Percentiles rank a stretch among this genome's conserved stretches.
These are phyloP conservation scores for Chunga burmeisteri DNA, from an alignment of 2,113 vertebrate species.

Conservation along the genomic window DNA sequence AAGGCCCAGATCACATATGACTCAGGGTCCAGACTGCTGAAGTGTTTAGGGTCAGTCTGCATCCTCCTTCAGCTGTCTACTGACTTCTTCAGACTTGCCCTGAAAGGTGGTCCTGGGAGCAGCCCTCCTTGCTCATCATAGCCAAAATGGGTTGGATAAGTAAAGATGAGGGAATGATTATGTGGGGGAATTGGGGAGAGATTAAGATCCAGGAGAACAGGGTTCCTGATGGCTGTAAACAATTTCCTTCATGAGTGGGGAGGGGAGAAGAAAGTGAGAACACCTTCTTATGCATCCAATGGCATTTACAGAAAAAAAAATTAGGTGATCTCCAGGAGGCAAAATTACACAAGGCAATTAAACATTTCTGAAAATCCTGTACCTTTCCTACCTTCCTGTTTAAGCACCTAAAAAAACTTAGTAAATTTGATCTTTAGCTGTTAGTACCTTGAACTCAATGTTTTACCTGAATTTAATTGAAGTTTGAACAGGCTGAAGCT, in stretches of 20 bases:
- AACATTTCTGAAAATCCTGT: background rate
- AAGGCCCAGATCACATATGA: fast-evolving
- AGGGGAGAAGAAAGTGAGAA: background rate
- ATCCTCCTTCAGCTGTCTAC: background rate
- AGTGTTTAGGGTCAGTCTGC: background rate
- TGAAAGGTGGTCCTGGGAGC: background rate
- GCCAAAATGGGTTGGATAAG: background rate
- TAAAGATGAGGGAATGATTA: background rate
- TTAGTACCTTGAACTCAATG: background rate
- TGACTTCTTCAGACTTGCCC: background rate
- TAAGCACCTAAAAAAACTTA: background rate
- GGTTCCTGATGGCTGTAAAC: background rate
- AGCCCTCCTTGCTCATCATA: background rate
- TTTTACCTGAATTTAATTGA: background rate
- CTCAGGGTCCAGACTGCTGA: background rate
- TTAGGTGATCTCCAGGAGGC: background rate
- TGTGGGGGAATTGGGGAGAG: background rate
- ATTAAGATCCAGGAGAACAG: background rate
- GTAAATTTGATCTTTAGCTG: background rate
- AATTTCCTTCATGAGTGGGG: background rate
- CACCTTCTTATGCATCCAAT: background rate
- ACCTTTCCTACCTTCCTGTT: background rate
- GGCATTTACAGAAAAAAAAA: background rate
- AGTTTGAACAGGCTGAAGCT: background rate
- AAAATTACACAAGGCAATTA: background rate